Conservation (phyloP, 2,797 vertebrate genomes). For the Anas acuta region DNA sequence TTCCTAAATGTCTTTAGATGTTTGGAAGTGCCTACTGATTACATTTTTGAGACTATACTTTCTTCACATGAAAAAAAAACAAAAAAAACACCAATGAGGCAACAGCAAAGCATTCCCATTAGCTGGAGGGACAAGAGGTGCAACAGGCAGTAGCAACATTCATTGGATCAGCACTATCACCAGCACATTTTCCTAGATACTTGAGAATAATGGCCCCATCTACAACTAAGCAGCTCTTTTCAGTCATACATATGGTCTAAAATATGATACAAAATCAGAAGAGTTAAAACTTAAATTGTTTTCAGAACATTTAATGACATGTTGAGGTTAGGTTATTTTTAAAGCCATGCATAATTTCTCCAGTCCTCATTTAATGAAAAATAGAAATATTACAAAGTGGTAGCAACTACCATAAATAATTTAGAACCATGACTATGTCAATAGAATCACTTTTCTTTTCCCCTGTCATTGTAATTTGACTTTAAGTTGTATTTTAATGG, state of each 20-base stretch:
- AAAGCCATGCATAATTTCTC: neutral
- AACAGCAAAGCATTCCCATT: neutral
- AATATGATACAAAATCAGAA: neutral
- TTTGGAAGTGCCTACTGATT: neutral
- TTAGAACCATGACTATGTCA: neutral
- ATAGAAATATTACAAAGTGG: neutral
- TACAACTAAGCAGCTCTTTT: neutral
- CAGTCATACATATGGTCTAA: neutral
- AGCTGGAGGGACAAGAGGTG: no score
- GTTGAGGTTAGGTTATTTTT: neutral
- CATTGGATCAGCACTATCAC: neutral
- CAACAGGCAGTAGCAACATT: neutral
- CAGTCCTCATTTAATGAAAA: neutral
- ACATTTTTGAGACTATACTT: neutral
- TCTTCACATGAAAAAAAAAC: neutral
- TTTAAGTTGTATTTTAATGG: neutral
- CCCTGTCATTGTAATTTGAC: neutral
- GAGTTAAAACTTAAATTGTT: neutral
- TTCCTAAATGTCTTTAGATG: neutral
- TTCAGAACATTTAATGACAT: neutral
- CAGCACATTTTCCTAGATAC: neutral
- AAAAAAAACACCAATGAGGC: neutral
- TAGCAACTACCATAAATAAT: neutral
- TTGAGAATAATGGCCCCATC: neutral
- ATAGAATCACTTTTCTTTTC: neutral